These are phyloP conservation scores for Acanthopagrus latus DNA, from an alignment of 2,797 vertebrate genomes.

Conservation along the genomic window DNA sequence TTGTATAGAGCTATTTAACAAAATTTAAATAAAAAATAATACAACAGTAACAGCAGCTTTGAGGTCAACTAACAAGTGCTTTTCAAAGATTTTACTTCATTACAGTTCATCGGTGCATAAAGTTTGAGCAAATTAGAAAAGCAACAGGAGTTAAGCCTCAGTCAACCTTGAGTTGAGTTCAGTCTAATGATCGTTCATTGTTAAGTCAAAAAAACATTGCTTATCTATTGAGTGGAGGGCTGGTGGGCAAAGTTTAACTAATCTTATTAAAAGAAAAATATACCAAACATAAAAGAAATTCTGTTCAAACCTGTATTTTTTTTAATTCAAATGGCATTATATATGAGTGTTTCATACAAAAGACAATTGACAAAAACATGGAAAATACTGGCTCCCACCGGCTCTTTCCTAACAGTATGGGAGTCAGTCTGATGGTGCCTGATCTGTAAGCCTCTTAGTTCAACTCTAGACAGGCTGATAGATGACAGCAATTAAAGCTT, in stretches of 20 bases:
- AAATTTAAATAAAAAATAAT: no score
- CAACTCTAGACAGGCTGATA: slow-evolving; percentile 66
- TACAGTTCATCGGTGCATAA: not conserved
- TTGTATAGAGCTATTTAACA: no score
- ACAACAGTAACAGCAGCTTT: no score
- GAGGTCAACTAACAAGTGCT: not conserved
- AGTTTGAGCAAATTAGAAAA: not conserved
- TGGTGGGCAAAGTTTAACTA: no score
- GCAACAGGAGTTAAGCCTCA: not conserved
- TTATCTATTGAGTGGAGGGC: no score
- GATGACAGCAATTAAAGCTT: slow-evolving; percentile 71
- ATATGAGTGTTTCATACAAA: not conserved
- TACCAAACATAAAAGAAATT: not conserved
- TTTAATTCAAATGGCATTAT: no score
- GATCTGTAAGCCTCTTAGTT: slow-evolving; percentile 49
- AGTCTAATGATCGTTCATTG: not conserved
- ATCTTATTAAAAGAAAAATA: no score
- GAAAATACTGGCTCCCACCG: slow-evolving; percentile 4
- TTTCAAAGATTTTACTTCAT: not conserved
- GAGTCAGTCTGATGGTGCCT: slow-evolving; percentile 46
- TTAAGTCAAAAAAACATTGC: no score
- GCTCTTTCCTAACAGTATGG: slow-evolving; percentile 4
- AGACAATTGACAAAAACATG: not conserved
- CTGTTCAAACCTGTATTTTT: not conserved
- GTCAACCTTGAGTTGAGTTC: not conserved